Evolutionary conservation across 2,797 vertebrate genomes (phyloP).

Genomic region (Phyllotis vaccarum): DNA sequence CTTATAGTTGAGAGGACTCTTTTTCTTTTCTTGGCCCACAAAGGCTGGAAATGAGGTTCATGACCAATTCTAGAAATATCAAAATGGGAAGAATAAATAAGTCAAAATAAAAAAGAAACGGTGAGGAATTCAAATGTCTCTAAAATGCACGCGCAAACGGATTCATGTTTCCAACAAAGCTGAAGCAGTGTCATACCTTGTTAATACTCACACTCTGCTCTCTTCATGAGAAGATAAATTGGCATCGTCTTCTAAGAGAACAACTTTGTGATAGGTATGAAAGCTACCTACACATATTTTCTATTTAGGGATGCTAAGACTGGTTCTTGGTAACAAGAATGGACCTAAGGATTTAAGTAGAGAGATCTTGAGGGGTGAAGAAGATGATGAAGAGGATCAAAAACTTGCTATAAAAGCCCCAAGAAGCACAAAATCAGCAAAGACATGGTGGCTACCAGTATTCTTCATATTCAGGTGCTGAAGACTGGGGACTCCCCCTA

Average conservation of each 20-base stretch:
- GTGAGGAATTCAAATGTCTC: neutral
- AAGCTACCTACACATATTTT: constrained; percentile 36
- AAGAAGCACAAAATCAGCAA: neutral
- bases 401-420: neutral
- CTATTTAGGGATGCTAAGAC: neutral
- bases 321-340: neutral
- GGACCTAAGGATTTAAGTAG: neutral
- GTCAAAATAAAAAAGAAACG: neutral
- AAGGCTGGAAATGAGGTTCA: neutral
- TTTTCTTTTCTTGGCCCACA: neutral
- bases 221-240: neutral
- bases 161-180: neutral
- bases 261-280: neutral
- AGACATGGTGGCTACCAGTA: too few relatives aligned
- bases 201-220: neutral
- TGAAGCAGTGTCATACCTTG: neutral
- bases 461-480: neutral
- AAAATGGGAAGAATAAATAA: neutral
- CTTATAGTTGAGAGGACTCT: neutral
- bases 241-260: neutral
- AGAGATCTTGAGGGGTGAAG: neutral
- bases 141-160: neutral
- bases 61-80: neutral
- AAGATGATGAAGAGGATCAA: neutral
- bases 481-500: too few relatives aligned